A percentile compares a stretch with the other conserved stretches of the same genome.
Conservation (phyloP, 2,888 invertebrate species). For the Resseliella maxima region DNA sequence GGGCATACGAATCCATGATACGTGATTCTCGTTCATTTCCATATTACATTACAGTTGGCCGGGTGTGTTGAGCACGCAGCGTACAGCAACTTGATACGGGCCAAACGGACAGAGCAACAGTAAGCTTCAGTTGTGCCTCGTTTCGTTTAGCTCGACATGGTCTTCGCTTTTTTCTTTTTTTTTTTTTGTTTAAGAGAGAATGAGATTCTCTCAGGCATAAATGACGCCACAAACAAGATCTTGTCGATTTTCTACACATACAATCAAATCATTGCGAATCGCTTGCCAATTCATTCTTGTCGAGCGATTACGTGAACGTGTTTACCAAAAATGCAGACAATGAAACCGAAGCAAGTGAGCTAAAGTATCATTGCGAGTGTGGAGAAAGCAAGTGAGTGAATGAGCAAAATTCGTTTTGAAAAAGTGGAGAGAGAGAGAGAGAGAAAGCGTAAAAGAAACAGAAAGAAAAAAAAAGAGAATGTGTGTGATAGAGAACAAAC, state of each 20-base stretch:
- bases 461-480: background rate
- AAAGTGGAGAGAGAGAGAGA: background rate
- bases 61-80: background rate
- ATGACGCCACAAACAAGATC: constrained; percentile 15
- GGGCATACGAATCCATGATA: constrained; percentile 44
- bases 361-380: too few species aligned
- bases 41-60: constrained; percentile 13
- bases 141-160: background rate
- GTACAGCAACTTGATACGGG: background rate
- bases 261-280: background rate
- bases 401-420: too few species aligned
- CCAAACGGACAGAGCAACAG: background rate
- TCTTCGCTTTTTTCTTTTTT: background rate
- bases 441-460: background rate
- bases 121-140: background rate
- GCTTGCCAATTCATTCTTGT: constrained; percentile 34
- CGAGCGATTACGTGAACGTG: constrained; percentile 41
- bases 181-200: background rate
- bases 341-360: background rate
- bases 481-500: background rate
- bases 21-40: constrained; percentile 41
- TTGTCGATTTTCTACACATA: background rate
- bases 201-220: background rate
- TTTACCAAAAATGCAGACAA: constrained; percentile 16
- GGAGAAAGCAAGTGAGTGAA: background rate